These are phyloP conservation scores for Aphidius gifuensis DNA, from an alignment of 1,140 invertebrate species.

Conservation along the genomic window DNA sequence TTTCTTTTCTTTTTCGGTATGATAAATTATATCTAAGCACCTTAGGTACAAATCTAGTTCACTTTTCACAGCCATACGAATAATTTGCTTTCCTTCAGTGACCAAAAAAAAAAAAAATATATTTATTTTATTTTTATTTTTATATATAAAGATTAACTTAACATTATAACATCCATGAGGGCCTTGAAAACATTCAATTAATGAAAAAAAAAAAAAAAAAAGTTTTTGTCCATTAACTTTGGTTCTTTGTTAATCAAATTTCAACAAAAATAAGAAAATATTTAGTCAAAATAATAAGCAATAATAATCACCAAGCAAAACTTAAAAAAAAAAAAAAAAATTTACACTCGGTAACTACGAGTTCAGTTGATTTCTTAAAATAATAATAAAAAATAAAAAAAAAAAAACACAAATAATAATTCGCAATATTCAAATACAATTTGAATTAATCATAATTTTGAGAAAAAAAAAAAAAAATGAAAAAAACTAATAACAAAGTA, in stretches of 20 bases:
- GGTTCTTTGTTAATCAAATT: background rate
- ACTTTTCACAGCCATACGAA: constrained; percentile 58
- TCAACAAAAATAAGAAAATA: background rate
- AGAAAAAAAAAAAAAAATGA: too few species aligned
- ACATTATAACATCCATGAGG: background rate
- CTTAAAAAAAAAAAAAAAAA: too few species aligned
- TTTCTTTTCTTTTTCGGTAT: constrained; percentile 11
- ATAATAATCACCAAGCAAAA: too few species aligned
- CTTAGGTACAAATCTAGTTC: constrained; percentile 55
- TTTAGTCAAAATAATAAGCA: too few species aligned
- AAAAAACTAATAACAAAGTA: background rate
- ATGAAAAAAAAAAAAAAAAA: background rate
- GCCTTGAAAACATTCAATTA: background rate
- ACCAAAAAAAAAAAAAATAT: constrained; percentile 41
- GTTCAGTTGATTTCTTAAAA: too few species aligned
- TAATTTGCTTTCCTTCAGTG: constrained; percentile 55
- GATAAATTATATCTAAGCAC: constrained; percentile 52
- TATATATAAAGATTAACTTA: background rate
- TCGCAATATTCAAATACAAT: too few species aligned
- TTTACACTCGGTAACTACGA: too few species aligned
- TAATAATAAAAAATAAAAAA: too few species aligned
- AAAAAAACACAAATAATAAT: too few species aligned
- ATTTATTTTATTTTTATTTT: constrained; percentile 22
- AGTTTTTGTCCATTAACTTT: background rate
- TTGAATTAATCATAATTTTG: too few species aligned